These are phyloP conservation scores for Palaemon carinicauda DNA, from an alignment of 1,140 invertebrate genomes.

Conservation along the genomic window DNA sequence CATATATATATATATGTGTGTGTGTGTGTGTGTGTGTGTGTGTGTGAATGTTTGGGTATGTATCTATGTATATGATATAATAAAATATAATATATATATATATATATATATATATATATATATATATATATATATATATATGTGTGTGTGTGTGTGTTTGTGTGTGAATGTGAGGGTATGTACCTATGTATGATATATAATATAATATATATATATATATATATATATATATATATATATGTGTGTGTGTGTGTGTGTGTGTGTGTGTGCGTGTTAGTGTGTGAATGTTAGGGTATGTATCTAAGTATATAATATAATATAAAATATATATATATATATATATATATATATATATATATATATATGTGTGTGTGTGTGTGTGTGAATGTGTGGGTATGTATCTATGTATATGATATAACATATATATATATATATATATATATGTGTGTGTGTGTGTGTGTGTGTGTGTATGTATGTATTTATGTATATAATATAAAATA, in stretches of 20 bases:
- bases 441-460: too few relatives aligned
- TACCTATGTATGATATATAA: background rate
- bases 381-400: too few relatives aligned
- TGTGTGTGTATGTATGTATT: too few relatives aligned
- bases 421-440: too few relatives aligned
- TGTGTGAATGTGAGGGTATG: background rate
- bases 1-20: background rate
- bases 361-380: background rate
- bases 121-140: background rate
- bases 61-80: too few relatives aligned
- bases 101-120: background rate
- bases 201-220: background rate
- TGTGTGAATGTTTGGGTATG: too few relatives aligned
- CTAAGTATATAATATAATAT: background rate
- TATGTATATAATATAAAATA: background rate
- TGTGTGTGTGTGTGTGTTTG: background rate
- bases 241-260: background rate
- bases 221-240: slow-evolving; percentile 2
- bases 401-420: too few relatives aligned
- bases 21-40: too few relatives aligned
- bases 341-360: background rate
- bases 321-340: background rate
- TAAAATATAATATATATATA: background rate
- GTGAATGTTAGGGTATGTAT: background rate
- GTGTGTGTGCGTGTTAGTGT: background rate